phyloP scores from a whole-genome alignment of 2,113 vertebrate species.

The Vidua chalybeata region DNA sequence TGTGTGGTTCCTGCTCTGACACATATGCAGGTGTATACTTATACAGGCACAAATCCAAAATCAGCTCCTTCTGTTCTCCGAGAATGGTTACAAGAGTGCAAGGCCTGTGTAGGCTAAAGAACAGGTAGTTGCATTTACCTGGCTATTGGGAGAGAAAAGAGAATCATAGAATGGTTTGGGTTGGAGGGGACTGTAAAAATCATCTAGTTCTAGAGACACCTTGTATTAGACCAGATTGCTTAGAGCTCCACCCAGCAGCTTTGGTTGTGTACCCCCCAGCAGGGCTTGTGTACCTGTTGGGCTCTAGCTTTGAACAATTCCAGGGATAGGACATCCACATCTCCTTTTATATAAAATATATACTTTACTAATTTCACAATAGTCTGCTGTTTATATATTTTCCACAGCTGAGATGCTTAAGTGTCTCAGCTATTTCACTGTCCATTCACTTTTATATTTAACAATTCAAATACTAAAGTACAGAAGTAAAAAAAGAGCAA shows the following conservation, averaged over 20 bases:
- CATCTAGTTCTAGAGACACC: background rate
- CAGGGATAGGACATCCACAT: background rate
- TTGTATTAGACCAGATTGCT: background rate
- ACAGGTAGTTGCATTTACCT: background rate
- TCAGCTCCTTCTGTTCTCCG: fast-evolving
- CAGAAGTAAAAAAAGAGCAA: background rate
- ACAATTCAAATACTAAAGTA: background rate
- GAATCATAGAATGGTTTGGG: background rate
- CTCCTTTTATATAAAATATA: background rate
- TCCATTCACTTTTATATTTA: background rate
- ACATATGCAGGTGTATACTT: fast-evolving
- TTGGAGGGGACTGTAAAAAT: background rate
- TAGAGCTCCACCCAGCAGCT: background rate
- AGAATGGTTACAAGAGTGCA: background rate
- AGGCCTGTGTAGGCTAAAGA: background rate
- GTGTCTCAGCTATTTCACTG: background rate
- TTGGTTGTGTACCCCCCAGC: background rate
- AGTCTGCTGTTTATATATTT: background rate
- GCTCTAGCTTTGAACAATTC: background rate
- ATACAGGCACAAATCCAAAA: background rate
- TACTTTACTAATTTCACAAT: background rate
- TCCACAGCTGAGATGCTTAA: background rate
- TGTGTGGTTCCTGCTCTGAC: background rate
- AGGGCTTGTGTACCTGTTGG: background rate
- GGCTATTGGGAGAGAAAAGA: background rate